These are phyloP conservation scores for Gymnocheta viridis DNA, from an alignment of 2,888 invertebrate species.

Conservation along the genomic window DNA sequence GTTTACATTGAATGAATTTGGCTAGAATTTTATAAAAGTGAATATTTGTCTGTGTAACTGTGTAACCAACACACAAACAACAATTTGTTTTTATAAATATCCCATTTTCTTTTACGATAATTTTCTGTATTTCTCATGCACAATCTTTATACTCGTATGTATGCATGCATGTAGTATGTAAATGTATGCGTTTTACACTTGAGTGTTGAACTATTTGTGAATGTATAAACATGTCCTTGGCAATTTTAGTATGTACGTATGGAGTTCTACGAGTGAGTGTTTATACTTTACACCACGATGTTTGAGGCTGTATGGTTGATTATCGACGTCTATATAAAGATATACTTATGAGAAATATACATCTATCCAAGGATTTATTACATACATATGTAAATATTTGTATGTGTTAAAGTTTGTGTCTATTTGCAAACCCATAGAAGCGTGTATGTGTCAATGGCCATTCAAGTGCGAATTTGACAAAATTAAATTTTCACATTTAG, in stretches of 20 bases:
- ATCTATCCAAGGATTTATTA: neutral
- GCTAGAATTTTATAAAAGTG: neutral
- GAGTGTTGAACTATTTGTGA: neutral
- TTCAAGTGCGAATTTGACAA: slow-evolving; percentile 65
- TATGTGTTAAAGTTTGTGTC: neutral
- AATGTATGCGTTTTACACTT: neutral
- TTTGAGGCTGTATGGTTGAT: slow-evolving; percentile 57
- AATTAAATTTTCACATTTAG: slow-evolving; percentile 65
- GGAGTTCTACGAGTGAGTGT: slow-evolving; percentile 34
- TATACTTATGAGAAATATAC: neutral
- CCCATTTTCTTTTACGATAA: slow-evolving; percentile 15
- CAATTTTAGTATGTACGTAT: slow-evolving; percentile 30
- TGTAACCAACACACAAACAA: neutral
- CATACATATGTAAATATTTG: neutral
- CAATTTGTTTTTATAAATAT: neutral
- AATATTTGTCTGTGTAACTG: neutral
- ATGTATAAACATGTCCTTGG: slow-evolving; percentile 48
- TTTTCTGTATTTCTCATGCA: neutral
- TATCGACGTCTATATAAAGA: slow-evolving; percentile 10
- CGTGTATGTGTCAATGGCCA: slow-evolving; percentile 52
- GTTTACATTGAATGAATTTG: slow-evolving; percentile 4
- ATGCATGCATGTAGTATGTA: neutral
- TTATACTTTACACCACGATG: slow-evolving; percentile 58
- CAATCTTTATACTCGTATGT: neutral
- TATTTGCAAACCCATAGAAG: slow-evolving; percentile 2